Evolutionary conservation across 2,113 vertebrate species (phyloP), one percentile per base, ranked within the genome.

Genomic region (Eudyptes chrysolophus): DNA sequence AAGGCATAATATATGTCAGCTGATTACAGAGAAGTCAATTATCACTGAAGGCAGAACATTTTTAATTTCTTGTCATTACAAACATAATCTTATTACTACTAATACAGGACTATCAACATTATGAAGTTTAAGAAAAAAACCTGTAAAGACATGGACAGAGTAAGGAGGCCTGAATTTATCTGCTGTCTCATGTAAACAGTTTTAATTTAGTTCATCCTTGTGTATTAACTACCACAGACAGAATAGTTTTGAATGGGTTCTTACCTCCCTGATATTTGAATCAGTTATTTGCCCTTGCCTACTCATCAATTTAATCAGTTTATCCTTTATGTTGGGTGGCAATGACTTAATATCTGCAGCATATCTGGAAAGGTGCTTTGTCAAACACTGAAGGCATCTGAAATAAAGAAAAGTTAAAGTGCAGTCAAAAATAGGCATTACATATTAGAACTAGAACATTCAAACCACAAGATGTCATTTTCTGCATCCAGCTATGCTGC

Each of bases 261-360:
- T 98, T 98, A 99, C 99, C 99, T 98, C 98, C 69, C 98, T 94
- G 78, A 99, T 99, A 97, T 99, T 99, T 89, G 97, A 94, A 97
- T 99, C 99, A 24, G 98, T 99, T 94, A 99, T 98, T 65, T 95
- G 98, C 7, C 99, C 98, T 74, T 98, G 97, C 6, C 93, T 74
- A 68, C 98, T 98, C 98, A 99, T 98, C 76, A 98, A 98, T 74
- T 97, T 99, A 69, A 99, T 98, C 71, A 99, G 95, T 88, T 98
- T 98, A 92, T 99, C 99, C 96, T 99, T 99, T 89, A 99, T 95
- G 90, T 97, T 98, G 71, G 98, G 98, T 74, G 99, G 99, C 76
- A 99, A 93, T 54, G 97, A 92, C 54, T 98, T 98, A 84, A 99
- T 98, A 91, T 98, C 98, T 57, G 97, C 96, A 81, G 97, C 90